Conservation (phyloP, 1,140 invertebrate genomes). For the Lordiphosa clarofinis region DNA sequence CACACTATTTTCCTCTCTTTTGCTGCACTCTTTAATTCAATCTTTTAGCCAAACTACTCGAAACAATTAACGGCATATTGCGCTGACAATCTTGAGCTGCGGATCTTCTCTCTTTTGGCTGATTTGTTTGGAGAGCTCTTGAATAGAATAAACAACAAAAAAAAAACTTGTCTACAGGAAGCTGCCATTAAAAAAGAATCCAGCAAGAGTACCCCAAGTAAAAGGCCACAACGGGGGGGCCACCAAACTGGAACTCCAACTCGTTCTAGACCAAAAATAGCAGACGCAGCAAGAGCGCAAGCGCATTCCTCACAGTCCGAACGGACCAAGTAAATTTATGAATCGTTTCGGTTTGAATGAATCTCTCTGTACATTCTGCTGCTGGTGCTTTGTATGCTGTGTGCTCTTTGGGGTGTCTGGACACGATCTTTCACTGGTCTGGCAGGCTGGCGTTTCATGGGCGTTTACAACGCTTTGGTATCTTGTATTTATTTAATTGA, state of each 20-base stretch:
- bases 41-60: conserved; percentile 51
- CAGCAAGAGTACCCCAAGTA: conserved; percentile 18
- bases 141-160: neutral
- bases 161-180: conserved; percentile 61
- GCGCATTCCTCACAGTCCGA: conserved; percentile 49
- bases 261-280: conserved; percentile 54
- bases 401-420: conserved; percentile 9
- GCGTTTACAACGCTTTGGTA: conserved; percentile 76
- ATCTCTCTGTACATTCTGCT: conserved; percentile 36
- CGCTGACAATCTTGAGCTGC: conserved; percentile 23
- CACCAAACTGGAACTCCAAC: conserved; percentile 31
- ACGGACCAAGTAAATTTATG: conserved; percentile 45
- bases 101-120: conserved; percentile 18
- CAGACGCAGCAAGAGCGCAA: conserved; percentile 24
- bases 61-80: conserved; percentile 42
- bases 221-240: conserved; percentile 41
- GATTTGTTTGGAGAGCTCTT: conserved; percentile 24
- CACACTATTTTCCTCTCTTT: conserved; percentile 3
- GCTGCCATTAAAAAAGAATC: conserved; percentile 60
- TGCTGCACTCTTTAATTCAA: conserved; percentile 54
- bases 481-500: conserved; percentile 77
- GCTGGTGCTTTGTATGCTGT: conserved; percentile 13
- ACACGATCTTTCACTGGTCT: conserved; percentile 19
- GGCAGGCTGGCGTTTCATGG: conserved; percentile 41
- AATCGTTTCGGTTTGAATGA: conserved; percentile 66